Conservation (phyloP, 2,888 invertebrate species). For the Dasypolia templi region DNA sequence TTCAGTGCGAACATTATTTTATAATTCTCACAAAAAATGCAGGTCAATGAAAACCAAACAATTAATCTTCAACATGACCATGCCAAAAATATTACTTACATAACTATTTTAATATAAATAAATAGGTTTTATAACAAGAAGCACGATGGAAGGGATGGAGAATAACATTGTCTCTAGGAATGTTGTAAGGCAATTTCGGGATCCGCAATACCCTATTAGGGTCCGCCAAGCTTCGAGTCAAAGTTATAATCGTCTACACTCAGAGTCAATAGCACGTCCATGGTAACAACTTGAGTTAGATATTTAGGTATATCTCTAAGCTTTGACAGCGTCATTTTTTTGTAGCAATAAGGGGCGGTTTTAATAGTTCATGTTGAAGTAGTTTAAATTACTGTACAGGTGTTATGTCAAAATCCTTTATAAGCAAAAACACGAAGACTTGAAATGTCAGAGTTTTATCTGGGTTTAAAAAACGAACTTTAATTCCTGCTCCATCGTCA, state of each 20-base stretch:
- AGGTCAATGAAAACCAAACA: neutral
- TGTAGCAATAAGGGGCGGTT: neutral
- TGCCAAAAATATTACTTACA: neutral
- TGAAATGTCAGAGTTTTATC: no score
- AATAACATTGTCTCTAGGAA: neutral
- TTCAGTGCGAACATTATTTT: conserved; percentile 5
- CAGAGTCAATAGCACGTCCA: neutral
- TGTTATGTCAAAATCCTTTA: no score
- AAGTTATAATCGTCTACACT: neutral
- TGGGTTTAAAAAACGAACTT: no score
- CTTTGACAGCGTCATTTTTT: neutral
- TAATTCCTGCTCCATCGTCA: no score
- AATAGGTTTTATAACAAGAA: neutral
- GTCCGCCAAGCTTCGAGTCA: no score
- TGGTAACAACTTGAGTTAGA: neutral
- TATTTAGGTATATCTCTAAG: neutral
- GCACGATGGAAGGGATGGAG: neutral
- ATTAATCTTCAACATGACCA: no score
- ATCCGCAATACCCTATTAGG: no score
- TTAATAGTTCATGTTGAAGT: neutral
- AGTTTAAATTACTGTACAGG: neutral
- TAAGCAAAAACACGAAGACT: no score
- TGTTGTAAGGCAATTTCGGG: no score
- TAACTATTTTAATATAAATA: neutral
- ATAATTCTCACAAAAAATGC: neutral